Conservation (phyloP, 1,140 invertebrate species). For the Palaemon carinicauda region DNA sequence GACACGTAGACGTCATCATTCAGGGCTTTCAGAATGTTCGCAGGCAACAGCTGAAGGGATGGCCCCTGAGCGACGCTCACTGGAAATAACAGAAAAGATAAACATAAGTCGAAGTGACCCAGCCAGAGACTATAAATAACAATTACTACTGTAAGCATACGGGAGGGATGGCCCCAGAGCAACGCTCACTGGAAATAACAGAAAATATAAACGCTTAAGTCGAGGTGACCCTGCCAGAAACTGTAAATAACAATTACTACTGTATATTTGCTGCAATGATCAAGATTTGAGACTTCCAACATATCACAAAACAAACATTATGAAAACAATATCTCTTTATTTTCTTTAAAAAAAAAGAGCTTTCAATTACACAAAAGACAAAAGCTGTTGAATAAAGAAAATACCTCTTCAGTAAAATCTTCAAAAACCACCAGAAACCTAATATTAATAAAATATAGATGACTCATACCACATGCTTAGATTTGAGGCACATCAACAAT, state of each 20-base stretch:
- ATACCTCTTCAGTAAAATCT: too few species aligned
- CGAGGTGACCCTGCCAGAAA: background rate
- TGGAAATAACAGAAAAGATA: slow-evolving; percentile 22
- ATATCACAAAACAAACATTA: too few species aligned
- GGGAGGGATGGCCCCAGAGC: background rate
- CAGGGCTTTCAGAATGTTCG: slow-evolving; percentile 51
- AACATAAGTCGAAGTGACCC: background rate
- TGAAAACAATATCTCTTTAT: too few species aligned
- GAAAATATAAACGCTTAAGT: background rate
- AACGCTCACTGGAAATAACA: slow-evolving; percentile 35
- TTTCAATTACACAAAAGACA: too few species aligned
- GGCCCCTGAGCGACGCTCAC: slow-evolving; percentile 56
- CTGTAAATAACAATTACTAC: background rate
- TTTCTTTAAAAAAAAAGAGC: too few species aligned
- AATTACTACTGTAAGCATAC: background rate
- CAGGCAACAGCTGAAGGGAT: slow-evolving; percentile 55
- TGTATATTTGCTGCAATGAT: too few species aligned
- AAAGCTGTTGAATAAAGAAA: too few species aligned
- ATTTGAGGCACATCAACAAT: too few species aligned
- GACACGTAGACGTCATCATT: slow-evolving; percentile 62
- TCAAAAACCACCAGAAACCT: too few species aligned
- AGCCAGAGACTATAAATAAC: background rate
- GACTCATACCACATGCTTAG: too few species aligned
- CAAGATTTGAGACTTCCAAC: too few species aligned
- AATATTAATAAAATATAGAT: too few species aligned